phyloP scores from a whole-genome alignment of 2,888 invertebrate genomes.

The Dryobota labecula region DNA sequence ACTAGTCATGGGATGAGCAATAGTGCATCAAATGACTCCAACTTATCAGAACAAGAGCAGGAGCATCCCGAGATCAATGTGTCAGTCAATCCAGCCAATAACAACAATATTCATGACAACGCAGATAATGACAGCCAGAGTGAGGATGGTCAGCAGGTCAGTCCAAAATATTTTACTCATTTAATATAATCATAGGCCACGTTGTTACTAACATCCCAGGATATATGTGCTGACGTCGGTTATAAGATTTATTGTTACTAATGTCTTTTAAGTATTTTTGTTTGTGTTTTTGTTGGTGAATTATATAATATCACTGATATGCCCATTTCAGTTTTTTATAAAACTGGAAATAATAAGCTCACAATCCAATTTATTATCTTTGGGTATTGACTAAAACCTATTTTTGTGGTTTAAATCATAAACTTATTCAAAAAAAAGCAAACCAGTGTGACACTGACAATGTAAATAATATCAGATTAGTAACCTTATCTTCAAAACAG shows the following conservation, averaged over 20 bases:
- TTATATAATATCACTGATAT: neutral
- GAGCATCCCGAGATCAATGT: slow-evolving; percentile 83
- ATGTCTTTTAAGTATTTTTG: no score
- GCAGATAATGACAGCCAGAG: slow-evolving; percentile 87
- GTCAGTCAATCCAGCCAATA: slow-evolving; percentile 86
- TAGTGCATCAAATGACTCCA: slow-evolving; percentile 81
- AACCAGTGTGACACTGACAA: slow-evolving; percentile 17
- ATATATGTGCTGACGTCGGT: no score
- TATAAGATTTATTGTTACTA: no score
- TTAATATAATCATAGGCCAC: neutral
- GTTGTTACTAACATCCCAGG: no score
- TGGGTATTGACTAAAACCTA: slow-evolving; percentile 9
- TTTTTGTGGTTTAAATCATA: neutral
- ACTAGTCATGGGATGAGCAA: slow-evolving; percentile 75
- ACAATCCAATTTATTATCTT: neutral
- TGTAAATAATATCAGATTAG: slow-evolving; percentile 14
- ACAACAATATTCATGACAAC: slow-evolving; percentile 87
- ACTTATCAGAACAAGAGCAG: slow-evolving; percentile 77
- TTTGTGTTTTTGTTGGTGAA: no score
- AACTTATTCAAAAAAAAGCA: neutral
- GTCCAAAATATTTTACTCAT: slow-evolving; percentile 15
- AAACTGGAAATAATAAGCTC: neutral
- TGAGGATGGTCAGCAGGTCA: slow-evolving; percentile 87
- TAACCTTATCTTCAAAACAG: slow-evolving; percentile 12
- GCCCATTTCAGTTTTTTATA: neutral